Base-by-base conservation (phyloP, 2,797 vertebrate genomes). In the Knipowitschia caucasica region DNA sequence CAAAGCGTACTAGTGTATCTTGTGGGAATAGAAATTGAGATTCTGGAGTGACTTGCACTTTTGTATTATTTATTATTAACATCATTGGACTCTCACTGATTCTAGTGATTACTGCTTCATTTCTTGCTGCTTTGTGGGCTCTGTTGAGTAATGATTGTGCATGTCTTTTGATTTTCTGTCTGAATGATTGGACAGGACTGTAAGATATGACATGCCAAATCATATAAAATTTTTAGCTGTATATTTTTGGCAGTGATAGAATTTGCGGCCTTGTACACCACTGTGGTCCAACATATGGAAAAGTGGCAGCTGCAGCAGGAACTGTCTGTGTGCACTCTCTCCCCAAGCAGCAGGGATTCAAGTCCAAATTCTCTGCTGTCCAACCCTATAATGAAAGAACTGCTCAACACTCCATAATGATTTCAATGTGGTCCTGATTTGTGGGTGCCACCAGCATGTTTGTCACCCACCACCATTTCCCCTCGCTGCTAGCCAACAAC, bases 361-460 rank as follows among this genome's bases (percentile, higher is more conserved):
- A 73, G 63, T 63, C 61, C 34, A 71, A 86, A 78, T 72, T 79
- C 76, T 85, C 53, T 15, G 35, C 70, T 38, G 70, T 71, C 45
- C 71, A 71, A 69, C 59, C 71, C 77, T 77, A 72, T 74, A 82
- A 86, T 89, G 83, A 89, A 87, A 78, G 70, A 70, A 77, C 60
- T 70, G 81, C 71, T 83, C 83, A 78, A 74, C 82, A 81, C 78
- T 67, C 66, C 25, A 59, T 82, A 86, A 88, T 83, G 81, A 83
- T 67, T 86, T 61, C 84, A 86, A 69, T 77, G 67, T 83, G 81
- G 73, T 72, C 70, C 45, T 0, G 30, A 67, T 68, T 75, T 83
- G 75, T 71, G 83, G 80, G 77, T 84, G 73, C 80, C 71, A 62
- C 71, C 47, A 73, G 64, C 70, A 55, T 73, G 70, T 65, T 77